Evolutionary conservation across 2,888 invertebrate genomes (phyloP).

Genomic region (Galeruca laticollis): DNA sequence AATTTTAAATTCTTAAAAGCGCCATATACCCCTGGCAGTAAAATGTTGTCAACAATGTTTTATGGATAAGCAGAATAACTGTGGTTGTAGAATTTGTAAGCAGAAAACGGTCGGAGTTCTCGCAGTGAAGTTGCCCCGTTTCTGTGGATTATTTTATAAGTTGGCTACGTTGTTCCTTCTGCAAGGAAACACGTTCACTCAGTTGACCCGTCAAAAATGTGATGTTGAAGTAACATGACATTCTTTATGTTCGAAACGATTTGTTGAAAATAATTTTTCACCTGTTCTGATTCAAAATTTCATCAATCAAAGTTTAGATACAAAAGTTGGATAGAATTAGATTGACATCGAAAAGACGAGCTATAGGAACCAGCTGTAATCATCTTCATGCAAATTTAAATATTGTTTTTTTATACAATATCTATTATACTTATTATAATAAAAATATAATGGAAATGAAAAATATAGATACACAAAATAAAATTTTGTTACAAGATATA

Average conservation of each 20-base stretch:
- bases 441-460: no score
- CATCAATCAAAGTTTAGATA: no score
- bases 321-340: no score
- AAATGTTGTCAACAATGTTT: slow-evolving; percentile 20
- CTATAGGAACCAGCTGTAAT: no score
- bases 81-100: slow-evolving; percentile 12
- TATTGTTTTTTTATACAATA: no score
- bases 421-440: no score
- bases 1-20: slow-evolving; percentile 12
- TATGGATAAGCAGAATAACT: slow-evolving; percentile 16
- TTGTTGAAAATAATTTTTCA: not conserved
- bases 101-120: not conserved
- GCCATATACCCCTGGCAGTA: slow-evolving; percentile 6
- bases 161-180: not conserved
- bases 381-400: no score
- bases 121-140: not conserved
- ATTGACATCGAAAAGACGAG: no score
- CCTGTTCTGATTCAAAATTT: not conserved
- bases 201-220: no score
- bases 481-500: no score
- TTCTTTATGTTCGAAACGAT: not conserved
- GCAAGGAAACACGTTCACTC: not conserved
- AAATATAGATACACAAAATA: no score
- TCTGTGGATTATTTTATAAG: slow-evolving; percentile 9
- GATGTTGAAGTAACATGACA: not conserved